Evolutionary conservation across 2,113 vertebrate species (phyloP).

Genomic region (Tretioscincus oriximinensis): DNA sequence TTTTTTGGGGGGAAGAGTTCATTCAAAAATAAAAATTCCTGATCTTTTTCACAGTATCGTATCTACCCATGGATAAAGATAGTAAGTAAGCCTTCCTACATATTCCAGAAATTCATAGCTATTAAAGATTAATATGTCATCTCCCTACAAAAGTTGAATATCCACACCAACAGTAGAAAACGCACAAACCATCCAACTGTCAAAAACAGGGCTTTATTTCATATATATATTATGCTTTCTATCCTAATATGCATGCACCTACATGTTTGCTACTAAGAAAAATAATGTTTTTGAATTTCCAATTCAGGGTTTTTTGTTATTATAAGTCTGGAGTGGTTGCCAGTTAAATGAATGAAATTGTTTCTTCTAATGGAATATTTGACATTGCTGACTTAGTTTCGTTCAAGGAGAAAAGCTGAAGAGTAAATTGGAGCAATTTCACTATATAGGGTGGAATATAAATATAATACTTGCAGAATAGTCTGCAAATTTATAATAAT

Average conservation of each 20-base stretch:
- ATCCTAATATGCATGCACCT: conserved; percentile 9
- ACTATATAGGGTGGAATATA: conserved; percentile 1
- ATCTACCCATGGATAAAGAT: conserved; percentile 33
- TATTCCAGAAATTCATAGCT: conserved; percentile 19
- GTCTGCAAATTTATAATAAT: conserved; percentile 45
- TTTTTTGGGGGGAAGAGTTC: conserved; percentile 7
- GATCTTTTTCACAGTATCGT: conserved; percentile 37
- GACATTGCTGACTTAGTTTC: conserved; percentile 28
- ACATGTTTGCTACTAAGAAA: conserved; percentile 42
- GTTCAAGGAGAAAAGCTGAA: conserved; percentile 8
- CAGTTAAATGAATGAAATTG: conserved; percentile 13
- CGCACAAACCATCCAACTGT: conserved; percentile 19
- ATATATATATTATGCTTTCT: conserved; percentile 11
- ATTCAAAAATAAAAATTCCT: conserved; percentile 48
- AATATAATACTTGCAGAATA: too few species aligned
- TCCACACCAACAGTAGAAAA: conserved; percentile 16
- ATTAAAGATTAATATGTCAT: conserved; percentile 39
- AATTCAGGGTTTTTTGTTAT: conserved; percentile 29
- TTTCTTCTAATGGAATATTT: conserved; percentile 36
- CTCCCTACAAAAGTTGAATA: conserved; percentile 26
- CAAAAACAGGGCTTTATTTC: conserved; percentile 26
- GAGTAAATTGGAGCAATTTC: conserved; percentile 29
- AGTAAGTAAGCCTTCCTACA: conserved; percentile 32
- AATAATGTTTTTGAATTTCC: conserved; percentile 39
- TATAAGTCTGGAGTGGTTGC: conserved; percentile 26